Evolutionary conservation across 2,113 vertebrate genomes (phyloP), one percentile per base, ranked within the genome.

Genomic region (Lycocorax pyrrhopterus): DNA sequence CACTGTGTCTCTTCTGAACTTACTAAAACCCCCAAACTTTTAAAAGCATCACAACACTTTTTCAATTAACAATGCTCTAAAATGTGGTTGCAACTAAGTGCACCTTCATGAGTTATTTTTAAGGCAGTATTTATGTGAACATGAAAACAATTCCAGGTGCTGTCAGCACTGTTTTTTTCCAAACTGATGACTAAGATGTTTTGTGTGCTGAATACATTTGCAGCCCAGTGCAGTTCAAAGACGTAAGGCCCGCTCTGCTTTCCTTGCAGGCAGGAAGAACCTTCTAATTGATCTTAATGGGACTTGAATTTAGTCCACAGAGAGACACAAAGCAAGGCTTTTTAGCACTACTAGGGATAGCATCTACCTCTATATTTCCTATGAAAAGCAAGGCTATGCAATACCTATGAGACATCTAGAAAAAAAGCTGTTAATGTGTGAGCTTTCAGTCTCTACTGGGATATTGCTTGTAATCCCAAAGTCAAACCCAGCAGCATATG

Each of bases 351-450:
- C 68, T 75, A 89, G 41, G 49, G 64, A 71, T 39, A 79, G 69
- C 74, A 87, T 51, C 74, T 85, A 81, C 55, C 26, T 43, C 71
- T 90, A 1, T 52, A 89, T 90, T 91, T 89, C 46, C 43, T 66
- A 58, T 32, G 32, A 73, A 94, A 95, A 76, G 71, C 68, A 85
- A 76, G 26, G 18, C 53, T 82, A 11, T 47, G 81, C 16, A 91
- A 89, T 82, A 66, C 44, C 77, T 94, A n/a, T 66, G 87, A 82
- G 84, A 69, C 51, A 67, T 37, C 56, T 37, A 52, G 27, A 44
- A 35, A 89, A 93, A 92, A 96, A 94, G 76, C 32, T 93, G 80
- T 81, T 94, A 95, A 67, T 37, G 17, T 60, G 56, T 44, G 91
- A 81, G 30, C 27, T 95, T 87, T 89, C 84, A 78, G 8, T 44